These are phyloP conservation scores for Chromoteleia sp. DNA, from an alignment of 2,888 invertebrate species.

Conservation along the genomic window DNA sequence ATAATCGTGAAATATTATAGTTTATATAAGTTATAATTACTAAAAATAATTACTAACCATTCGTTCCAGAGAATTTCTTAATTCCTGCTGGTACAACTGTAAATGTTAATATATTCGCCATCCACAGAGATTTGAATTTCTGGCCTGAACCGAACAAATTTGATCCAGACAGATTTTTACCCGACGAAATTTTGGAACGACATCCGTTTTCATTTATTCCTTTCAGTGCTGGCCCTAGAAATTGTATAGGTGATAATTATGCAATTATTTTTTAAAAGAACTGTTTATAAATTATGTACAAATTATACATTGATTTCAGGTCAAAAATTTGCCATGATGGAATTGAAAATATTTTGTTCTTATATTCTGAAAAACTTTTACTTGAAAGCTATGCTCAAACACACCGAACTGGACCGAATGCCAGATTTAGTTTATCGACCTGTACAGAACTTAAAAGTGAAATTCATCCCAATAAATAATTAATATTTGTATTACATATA, in stretches of 20 bases:
- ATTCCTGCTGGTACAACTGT: constrained; percentile 31
- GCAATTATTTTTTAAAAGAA: background rate
- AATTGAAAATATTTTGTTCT: constrained; percentile 65
- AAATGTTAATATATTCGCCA: constrained; percentile 87
- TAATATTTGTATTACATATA: no score
- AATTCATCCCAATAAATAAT: constrained; percentile 14
- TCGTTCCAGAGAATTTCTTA: constrained; percentile 32
- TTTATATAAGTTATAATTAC: no score
- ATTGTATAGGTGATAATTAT: constrained; percentile 26
- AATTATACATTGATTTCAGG: constrained; percentile 51
- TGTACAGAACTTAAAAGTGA: constrained; percentile 25
- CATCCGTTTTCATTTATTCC: constrained; percentile 89
- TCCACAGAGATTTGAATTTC: constrained; percentile 87
- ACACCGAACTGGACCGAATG: background rate
- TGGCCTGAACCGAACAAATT: constrained; percentile 88
- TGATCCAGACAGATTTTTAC: constrained; percentile 89
- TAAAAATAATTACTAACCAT: no score
- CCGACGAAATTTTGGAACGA: constrained; percentile 85
- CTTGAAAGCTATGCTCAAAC: background rate
- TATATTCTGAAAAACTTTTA: constrained; percentile 34
- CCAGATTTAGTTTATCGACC: constrained; percentile 21
- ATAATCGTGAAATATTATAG: no score
- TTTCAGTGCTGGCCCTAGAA: constrained; percentile 89
- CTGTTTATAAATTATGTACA: background rate
- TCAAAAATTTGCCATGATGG: constrained; percentile 56